Evolutionary conservation across 2,113 vertebrate genomes (phyloP).

Genomic region (Asarcornis scutulata): DNA sequence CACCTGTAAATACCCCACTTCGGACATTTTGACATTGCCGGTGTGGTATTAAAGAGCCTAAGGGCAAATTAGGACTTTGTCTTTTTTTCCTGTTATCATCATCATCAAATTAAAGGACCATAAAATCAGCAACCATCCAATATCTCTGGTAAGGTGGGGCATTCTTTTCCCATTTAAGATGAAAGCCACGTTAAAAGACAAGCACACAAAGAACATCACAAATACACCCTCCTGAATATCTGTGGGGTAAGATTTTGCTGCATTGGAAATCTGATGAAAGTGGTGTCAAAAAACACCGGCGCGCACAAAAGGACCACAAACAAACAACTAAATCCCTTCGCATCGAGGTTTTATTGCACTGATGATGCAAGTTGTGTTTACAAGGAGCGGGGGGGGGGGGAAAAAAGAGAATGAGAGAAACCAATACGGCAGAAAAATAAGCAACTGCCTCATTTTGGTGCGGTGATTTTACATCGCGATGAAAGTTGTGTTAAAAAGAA

Average conservation of each 20-base stretch:
- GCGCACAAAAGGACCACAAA: constrained; percentile 25
- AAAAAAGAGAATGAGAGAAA: background rate
- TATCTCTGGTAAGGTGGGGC: constrained; percentile 36
- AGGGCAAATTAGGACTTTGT: constrained; percentile 2
- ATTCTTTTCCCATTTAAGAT: background rate
- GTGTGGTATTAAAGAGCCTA: background rate
- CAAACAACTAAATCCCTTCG: background rate
- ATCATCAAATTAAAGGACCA: constrained; percentile 16
- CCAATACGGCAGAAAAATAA: background rate
- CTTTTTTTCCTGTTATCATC: background rate
- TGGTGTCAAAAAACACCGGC: background rate
- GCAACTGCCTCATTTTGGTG: background rate
- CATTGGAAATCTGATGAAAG: constrained; percentile 29
- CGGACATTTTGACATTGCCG: background rate
- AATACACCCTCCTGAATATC: constrained; percentile 5
- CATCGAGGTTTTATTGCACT: background rate
- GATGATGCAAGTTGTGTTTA: constrained; percentile 46
- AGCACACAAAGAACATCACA: constrained; percentile 50
- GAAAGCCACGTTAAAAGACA: constrained; percentile 34
- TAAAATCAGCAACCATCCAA: constrained; percentile 4
- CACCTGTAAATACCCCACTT: background rate
- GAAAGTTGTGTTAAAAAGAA: background rate
- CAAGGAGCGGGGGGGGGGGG: background rate
- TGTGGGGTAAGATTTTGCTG: constrained; percentile 42
- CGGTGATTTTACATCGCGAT: background rate